Evolutionary conservation across 2,113 vertebrate species (phyloP).

Genomic region (Pseudorasbora parva): DNA sequence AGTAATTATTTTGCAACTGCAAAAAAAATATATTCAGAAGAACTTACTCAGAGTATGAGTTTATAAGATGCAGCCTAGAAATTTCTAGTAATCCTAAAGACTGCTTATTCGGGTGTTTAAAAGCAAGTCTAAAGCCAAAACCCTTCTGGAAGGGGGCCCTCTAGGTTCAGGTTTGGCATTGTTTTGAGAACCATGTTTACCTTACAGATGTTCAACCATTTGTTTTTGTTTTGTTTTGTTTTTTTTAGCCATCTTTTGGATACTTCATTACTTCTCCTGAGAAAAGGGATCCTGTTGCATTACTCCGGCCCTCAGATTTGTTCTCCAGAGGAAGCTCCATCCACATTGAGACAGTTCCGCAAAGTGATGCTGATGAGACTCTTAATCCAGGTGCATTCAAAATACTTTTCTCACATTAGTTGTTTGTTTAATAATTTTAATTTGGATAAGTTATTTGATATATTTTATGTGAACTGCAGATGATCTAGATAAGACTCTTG

Average conservation of each 20-base stretch:
- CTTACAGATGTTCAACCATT: not conserved
- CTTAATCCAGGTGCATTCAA: slow-evolving; percentile 76
- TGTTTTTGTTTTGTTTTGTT: too few species aligned
- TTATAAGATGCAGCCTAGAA: not conserved
- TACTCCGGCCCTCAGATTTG: slow-evolving; percentile 80
- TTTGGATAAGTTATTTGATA: not conserved
- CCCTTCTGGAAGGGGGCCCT: not conserved
- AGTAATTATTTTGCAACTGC: too few species aligned
- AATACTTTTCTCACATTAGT: not conserved
- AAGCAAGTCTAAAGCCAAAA: not conserved
- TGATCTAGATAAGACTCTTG: slow-evolving; percentile 74
- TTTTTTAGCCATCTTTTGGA: slow-evolving; percentile 91
- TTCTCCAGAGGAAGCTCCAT: slow-evolving; percentile 60
- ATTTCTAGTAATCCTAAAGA: not conserved
- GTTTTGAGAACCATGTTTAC: not conserved
- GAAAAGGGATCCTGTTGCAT: slow-evolving; percentile 86
- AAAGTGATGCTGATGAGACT: slow-evolving; percentile 72
- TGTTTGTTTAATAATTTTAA: not conserved
- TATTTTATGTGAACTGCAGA: slow-evolving; percentile 66
- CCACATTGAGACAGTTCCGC: slow-evolving; percentile 65
- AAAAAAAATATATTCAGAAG: too few species aligned
- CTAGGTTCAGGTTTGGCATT: too few species aligned
- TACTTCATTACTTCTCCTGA: slow-evolving; percentile 93
- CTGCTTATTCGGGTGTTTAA: not conserved
- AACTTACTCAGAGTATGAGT: too few species aligned